Evolutionary conservation across 1,140 invertebrate species (phyloP).

Genomic region (Archivesica marissinica): DNA sequence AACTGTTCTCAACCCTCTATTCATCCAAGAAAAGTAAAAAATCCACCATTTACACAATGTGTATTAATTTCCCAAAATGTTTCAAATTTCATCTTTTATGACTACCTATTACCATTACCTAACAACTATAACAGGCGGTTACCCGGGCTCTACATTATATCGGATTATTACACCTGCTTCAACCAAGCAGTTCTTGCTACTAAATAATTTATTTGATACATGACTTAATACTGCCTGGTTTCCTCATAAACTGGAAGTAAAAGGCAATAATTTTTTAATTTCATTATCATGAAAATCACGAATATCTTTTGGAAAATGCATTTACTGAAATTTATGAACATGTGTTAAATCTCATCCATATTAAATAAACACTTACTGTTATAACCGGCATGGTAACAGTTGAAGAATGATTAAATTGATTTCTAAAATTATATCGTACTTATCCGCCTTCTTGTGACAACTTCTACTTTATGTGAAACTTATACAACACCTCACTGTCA

Average conservation of each 20-base stretch:
- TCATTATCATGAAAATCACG: constrained; percentile 16
- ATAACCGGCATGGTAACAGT: too few species aligned
- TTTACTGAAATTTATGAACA: too few species aligned
- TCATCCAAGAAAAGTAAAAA: too few species aligned
- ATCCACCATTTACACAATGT: constrained; percentile 17
- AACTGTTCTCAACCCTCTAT: too few species aligned
- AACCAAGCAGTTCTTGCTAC: not conserved
- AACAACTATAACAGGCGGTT: constrained; percentile 6
- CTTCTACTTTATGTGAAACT: too few species aligned
- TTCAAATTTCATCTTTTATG: constrained; percentile 20
- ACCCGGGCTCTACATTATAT: constrained; percentile 14
- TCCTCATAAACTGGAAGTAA: not conserved
- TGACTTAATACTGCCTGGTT: constrained; percentile 1
- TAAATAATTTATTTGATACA: constrained; percentile 17
- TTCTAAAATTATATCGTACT: too few species aligned
- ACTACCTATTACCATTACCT: constrained; percentile 6
- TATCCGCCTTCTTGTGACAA: too few species aligned
- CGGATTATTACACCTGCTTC: constrained; percentile 22
- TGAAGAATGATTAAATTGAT: too few species aligned
- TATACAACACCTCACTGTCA: too few species aligned
- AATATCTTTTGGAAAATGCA: not conserved
- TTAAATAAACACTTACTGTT: too few species aligned
- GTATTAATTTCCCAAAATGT: constrained; percentile 16
- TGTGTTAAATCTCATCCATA: too few species aligned
- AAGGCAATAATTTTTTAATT: constrained; percentile 12